Percentiles rank a stretch among this genome's conserved stretches.
phyloP scores from a whole-genome alignment of 2,113 vertebrate species.

The Sula dactylatra region DNA sequence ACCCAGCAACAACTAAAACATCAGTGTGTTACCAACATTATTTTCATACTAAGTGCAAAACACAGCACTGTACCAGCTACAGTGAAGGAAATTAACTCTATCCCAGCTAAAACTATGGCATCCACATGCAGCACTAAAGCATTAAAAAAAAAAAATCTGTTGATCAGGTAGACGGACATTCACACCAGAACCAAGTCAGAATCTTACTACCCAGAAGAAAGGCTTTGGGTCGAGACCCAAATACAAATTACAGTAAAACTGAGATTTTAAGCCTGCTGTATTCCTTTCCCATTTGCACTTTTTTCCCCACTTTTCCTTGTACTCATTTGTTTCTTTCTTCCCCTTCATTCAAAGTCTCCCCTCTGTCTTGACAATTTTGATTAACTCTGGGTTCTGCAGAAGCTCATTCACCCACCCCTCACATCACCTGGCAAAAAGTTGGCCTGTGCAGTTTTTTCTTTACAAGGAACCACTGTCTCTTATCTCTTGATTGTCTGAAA shows the following conservation, averaged over 20 bases:
- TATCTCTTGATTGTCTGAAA: background rate
- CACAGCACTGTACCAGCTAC: too few species aligned
- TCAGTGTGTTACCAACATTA: too few species aligned
- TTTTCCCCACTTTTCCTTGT: background rate
- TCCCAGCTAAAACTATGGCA: too few species aligned
- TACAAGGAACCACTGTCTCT: rapidly evolving
- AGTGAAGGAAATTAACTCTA: too few species aligned
- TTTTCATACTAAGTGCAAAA: too few species aligned
- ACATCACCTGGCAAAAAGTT: background rate
- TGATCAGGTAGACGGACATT: background rate
- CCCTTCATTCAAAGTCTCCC: background rate
- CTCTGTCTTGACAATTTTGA: background rate
- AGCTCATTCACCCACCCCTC: background rate
- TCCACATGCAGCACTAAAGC: background rate
- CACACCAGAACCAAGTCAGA: background rate
- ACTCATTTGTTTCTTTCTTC: background rate
- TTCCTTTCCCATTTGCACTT: background rate
- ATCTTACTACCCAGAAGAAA: background rate
- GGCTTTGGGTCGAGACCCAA: background rate
- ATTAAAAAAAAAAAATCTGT: background rate
- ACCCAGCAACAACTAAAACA: too few species aligned
- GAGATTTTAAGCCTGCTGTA: background rate
- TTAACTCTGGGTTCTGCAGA: background rate
- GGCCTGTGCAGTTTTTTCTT: background rate
- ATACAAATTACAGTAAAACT: background rate